Conservation (phyloP, 2,797 vertebrate genomes). For the Otolemur crassicaudatus region DNA sequence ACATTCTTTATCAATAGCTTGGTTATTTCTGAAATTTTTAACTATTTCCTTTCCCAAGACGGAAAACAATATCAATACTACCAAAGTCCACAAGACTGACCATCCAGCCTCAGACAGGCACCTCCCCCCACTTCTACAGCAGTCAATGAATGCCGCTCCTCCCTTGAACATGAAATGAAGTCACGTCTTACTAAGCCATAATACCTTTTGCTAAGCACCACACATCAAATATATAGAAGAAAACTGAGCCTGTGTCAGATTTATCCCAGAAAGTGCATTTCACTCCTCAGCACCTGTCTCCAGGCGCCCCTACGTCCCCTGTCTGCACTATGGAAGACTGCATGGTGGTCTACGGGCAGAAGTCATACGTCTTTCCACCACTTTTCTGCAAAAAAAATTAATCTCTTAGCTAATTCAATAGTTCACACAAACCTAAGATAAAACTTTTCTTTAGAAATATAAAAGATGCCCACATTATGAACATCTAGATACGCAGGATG, state of each 20-base stretch:
- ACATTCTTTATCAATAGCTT: neutral
- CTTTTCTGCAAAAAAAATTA: conserved; percentile 42
- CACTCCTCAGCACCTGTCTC: conserved; percentile 64
- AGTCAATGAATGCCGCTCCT: neutral
- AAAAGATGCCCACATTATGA: neutral
- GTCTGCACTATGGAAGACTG: conserved; percentile 40
- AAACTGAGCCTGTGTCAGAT: conserved; percentile 40
- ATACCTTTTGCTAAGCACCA: neutral
- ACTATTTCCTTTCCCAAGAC: conserved; percentile 25
- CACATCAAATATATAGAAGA: conserved; percentile 7
- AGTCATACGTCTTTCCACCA: neutral
- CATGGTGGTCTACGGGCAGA: conserved; percentile 30
- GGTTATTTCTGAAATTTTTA: neutral
- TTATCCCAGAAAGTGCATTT: neutral
- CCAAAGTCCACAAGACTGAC: neutral
- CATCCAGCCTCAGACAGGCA: neutral
- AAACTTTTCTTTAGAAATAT: conserved; percentile 34
- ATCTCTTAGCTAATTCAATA: neutral
- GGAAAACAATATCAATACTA: neutral
- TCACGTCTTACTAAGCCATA: neutral
- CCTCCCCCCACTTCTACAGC: neutral
- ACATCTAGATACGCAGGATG: neutral
- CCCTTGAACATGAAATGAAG: neutral
- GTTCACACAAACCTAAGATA: neutral
- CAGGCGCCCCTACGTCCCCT: conserved; percentile 39